Evolutionary conservation across 1,140 invertebrate species (phyloP).

Genomic region (Drosophila ogumai): DNA sequence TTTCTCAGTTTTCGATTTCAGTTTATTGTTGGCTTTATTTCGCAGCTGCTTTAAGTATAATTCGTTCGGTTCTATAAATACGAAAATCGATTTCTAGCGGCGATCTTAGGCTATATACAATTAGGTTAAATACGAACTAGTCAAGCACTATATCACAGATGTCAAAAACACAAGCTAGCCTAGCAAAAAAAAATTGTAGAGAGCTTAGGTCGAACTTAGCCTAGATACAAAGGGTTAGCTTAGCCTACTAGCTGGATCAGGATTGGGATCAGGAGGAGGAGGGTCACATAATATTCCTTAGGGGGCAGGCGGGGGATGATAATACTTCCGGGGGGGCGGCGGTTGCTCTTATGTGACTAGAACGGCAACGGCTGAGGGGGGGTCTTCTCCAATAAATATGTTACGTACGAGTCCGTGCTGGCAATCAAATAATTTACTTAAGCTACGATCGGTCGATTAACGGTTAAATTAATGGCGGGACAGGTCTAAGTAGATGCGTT

Average conservation of each 20-base stretch:
- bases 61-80: slow-evolving; percentile 41
- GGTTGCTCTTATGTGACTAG: slow-evolving; percentile 71
- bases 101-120: slow-evolving; percentile 36
- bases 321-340: slow-evolving; percentile 16
- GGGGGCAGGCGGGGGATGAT: background rate
- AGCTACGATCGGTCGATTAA: slow-evolving; percentile 48
- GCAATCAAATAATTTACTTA: slow-evolving; percentile 78
- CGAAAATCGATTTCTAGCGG: slow-evolving; percentile 46
- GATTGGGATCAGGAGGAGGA: background rate
- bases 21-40: slow-evolving; percentile 48
- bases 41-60: slow-evolving; percentile 19
- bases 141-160: slow-evolving; percentile 77
- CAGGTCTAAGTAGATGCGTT: slow-evolving; percentile 2
- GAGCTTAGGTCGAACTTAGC: slow-evolving; percentile 11
- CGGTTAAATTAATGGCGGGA: slow-evolving; percentile 36
- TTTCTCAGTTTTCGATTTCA: slow-evolving; percentile 36
- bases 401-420: slow-evolving; percentile 21
- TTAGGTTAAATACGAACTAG: slow-evolving; percentile 52
- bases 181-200: slow-evolving; percentile 39
- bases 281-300: slow-evolving; percentile 21
- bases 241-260: slow-evolving; percentile 7
- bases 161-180: slow-evolving; percentile 44
- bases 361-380: slow-evolving; percentile 60
- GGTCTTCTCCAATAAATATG: background rate
- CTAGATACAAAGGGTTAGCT: slow-evolving; percentile 4